Evolutionary conservation across 2,888 invertebrate genomes (phyloP).

Genomic region (Hirtodrosophila cameraria): DNA sequence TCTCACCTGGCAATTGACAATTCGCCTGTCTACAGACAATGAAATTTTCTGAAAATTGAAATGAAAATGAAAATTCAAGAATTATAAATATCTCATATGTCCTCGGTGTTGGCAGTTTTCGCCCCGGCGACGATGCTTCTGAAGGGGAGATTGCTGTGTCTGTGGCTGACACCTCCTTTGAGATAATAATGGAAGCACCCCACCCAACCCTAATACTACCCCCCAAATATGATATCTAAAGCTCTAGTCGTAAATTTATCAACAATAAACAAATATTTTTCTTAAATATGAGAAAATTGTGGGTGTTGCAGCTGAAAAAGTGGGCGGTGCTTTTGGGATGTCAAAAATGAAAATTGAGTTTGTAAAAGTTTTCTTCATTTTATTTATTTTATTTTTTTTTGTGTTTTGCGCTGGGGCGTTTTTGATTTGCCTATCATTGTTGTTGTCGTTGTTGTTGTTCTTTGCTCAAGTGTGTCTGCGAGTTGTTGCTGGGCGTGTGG

Average conservation of each 20-base stretch:
- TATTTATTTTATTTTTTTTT: constrained; percentile 12
- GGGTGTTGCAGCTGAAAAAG: constrained; percentile 45
- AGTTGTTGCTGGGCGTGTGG: constrained; percentile 38
- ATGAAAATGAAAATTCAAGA: constrained; percentile 74
- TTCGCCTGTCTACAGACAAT: constrained; percentile 68
- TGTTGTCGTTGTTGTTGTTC: constrained; percentile 34
- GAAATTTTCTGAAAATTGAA: constrained; percentile 62
- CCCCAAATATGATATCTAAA: constrained; percentile 33
- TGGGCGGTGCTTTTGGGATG: constrained; percentile 58
- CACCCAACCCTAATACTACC: constrained; percentile 18
- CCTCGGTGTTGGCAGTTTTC: constrained; percentile 53
- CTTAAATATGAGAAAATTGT: constrained; percentile 70
- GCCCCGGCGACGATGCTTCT: constrained; percentile 16
- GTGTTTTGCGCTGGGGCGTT: constrained; percentile 21
- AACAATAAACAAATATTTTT: constrained; percentile 78
- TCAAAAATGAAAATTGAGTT: constrained; percentile 77
- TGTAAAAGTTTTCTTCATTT: constrained; percentile 63
- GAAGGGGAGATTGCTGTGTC: constrained; percentile 35
- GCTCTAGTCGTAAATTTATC: constrained; percentile 71
- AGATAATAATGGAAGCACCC: constrained; percentile 60
- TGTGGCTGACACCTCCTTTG: constrained; percentile 70
- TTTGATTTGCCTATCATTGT: constrained; percentile 64
- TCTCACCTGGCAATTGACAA: constrained; percentile 70
- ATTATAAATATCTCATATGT: constrained; percentile 62
- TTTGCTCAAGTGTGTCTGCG: constrained; percentile 49